A percentile compares a stretch with the other conserved stretches of the same genome.
These are phyloP conservation scores for Saimiri boliviensis DNA, from an alignment of 2,113 vertebrate genomes.

Conservation along the genomic window DNA sequence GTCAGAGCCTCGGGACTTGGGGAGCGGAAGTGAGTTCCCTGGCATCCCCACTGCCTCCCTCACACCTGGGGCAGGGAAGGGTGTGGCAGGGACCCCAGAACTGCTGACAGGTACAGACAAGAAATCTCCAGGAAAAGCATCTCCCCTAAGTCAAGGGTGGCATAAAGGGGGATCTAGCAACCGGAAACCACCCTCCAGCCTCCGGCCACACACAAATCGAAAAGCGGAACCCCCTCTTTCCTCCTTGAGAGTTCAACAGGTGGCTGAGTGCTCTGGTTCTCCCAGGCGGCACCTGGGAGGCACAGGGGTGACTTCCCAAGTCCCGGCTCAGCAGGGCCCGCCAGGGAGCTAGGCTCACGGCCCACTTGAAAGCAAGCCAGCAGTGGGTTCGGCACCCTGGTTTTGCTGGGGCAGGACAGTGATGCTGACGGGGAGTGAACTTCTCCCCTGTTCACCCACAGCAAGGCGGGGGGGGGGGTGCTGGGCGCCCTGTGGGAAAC, in stretches of 20 bases:
- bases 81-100: background rate
- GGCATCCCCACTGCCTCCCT: too few relatives aligned
- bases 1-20: too few relatives aligned
- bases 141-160: too few relatives aligned
- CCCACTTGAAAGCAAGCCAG: rapidly evolving
- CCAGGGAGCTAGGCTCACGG: rapidly evolving
- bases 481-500: rapidly evolving
- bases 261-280: background rate
- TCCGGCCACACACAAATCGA: background rate
- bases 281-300: background rate
- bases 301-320: background rate
- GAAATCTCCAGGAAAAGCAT: too few relatives aligned
- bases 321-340: background rate
- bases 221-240: too few relatives aligned
- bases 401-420: background rate
- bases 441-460: rapidly evolving
- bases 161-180: rapidly evolving
- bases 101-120: background rate
- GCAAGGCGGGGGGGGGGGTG: background rate
- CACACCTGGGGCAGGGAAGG: too few relatives aligned
- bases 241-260: background rate
- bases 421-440: too few relatives aligned
- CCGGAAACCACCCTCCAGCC: rapidly evolving
- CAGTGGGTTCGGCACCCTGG: too few relatives aligned
- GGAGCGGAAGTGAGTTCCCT: background rate